Base-by-base conservation (phyloP, 2,113 vertebrate species). In the Eurystomus gularis region DNA sequence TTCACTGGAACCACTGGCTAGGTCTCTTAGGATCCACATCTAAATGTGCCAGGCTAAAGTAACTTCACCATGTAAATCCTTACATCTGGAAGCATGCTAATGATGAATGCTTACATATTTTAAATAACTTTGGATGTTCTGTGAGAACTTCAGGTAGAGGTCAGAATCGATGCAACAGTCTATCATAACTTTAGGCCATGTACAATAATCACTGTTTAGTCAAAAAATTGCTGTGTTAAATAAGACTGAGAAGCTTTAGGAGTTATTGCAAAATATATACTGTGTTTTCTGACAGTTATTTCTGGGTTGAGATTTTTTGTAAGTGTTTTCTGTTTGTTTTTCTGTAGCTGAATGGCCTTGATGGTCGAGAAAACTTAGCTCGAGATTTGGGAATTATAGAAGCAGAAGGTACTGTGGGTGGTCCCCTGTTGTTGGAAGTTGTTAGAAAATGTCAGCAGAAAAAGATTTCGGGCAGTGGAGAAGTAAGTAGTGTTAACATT, bases 401-500 rank as follows among this genome's bases (percentile, higher is more conserved):
- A 90, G 97, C 97, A 1, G 98, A 99, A 80, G 96, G 97, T 49
- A 97, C 98, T 55, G 97, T 96, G 86, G 98, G 98, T 35, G 97
- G 97, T 23, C 99, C 99, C 9, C 90, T 99, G 26, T 88, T 99
- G 29, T 91, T 99, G 95, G 99, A 99, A 88, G 97, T 99, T 55
- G 95, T 99, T 90, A 97, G 97, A 95, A 98, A 98, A 64, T 98
- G 97, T 82, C 98, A 98, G 19, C 98, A 97, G 77, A 97, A 96
- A 29, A 98, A 94, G n/a, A 65, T 78, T 29, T 82, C 95, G 6
- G 20, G 82, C 49, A 44, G 39, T 25, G 55, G 85, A 24, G 98
- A 99, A 89, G 99, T 99, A 90, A 98, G 96, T 94, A 76, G 23
- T 40, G 4, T 44, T 66, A 61, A 81, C 25, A 9, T 86, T 73